Conservation (phyloP, 2,888 invertebrate species). For the Noctua fimbriata region DNA sequence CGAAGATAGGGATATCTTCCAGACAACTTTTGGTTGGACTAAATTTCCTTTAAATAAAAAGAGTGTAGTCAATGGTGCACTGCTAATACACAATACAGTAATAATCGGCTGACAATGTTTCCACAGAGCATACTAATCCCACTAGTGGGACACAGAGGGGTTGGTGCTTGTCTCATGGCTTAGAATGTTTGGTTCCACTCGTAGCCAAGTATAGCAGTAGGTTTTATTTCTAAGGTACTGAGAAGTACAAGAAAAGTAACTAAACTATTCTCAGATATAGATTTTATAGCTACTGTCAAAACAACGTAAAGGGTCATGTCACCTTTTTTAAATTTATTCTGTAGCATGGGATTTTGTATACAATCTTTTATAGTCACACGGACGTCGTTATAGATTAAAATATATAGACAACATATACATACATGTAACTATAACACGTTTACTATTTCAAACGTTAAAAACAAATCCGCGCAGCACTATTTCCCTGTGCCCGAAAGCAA, state of each 20-base stretch:
- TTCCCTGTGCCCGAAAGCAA: slow-evolving; percentile 24
- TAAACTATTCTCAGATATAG: background rate
- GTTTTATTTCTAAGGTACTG: background rate
- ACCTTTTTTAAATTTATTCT: background rate
- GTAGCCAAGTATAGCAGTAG: background rate
- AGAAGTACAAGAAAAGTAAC: background rate
- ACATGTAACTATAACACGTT: too few species aligned
- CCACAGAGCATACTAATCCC: background rate
- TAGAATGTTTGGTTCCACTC: background rate
- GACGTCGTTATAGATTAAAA: background rate
- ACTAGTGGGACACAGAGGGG: background rate
- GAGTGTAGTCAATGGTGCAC: background rate
- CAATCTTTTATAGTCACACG: background rate
- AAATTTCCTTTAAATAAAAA: background rate
- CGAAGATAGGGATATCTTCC: background rate
- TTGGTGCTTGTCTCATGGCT: background rate
- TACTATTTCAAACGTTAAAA: slow-evolving; percentile 10
- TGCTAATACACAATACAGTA: background rate
- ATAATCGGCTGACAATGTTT: background rate
- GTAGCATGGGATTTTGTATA: too few species aligned
- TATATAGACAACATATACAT: too few species aligned
- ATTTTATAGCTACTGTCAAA: background rate
- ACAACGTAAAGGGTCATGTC: background rate
- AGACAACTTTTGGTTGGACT: background rate
- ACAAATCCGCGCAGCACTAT: slow-evolving; percentile 20